Percentiles rank a stretch among this genome's conserved stretches.
These are phyloP conservation scores for Grantiella picta DNA, from an alignment of 2,113 vertebrate species.

Conservation along the genomic window DNA sequence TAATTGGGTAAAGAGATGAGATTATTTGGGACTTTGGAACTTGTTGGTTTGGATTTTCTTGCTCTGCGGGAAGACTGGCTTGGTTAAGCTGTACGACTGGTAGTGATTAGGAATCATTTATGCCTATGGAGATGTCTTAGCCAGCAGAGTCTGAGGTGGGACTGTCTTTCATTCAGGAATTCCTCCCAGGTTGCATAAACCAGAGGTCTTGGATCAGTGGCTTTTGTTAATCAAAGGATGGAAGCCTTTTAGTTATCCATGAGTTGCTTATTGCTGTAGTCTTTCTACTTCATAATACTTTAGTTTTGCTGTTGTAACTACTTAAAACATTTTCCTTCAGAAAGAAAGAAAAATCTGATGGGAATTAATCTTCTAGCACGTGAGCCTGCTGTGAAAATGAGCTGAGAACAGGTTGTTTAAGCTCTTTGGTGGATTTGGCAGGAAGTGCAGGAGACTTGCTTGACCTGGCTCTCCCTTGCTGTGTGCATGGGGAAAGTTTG, in stretches of 20 bases:
- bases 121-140: neutral
- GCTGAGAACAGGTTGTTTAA: neutral
- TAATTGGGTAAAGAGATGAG: slow-evolving; percentile 6
- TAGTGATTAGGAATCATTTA: neutral
- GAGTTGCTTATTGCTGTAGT: neutral
- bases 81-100: neutral
- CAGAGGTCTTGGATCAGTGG: neutral
- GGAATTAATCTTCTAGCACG: neutral
- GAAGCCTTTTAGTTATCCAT: neutral
- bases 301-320: neutral
- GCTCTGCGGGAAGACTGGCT: slow-evolving; percentile 24
- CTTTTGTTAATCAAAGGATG: neutral
- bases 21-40: slow-evolving; percentile 27
- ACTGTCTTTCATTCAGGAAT: neutral
- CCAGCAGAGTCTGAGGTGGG: neutral
- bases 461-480: neutral
- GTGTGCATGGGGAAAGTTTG: neutral
- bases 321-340: neutral
- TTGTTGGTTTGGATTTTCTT: slow-evolving; percentile 51
- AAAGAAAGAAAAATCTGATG: neutral
- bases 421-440: neutral
- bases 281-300: neutral
- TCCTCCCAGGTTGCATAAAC: neutral
- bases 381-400: neutral
- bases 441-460: neutral